Evolutionary conservation across 2,113 vertebrate genomes (phyloP), one percentile per base, ranked within the genome.

Genomic region (Salminus brasiliensis): DNA sequence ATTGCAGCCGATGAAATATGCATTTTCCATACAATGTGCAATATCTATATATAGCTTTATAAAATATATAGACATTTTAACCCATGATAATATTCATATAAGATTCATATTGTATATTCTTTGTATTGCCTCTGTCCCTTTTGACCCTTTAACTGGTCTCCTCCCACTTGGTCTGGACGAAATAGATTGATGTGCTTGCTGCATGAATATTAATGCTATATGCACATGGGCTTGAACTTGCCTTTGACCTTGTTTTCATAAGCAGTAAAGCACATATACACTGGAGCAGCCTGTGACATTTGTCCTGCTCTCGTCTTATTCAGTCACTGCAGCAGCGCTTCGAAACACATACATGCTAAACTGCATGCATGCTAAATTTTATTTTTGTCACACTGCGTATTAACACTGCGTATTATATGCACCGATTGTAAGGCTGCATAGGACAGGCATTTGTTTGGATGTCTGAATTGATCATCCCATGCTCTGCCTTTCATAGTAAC

Each of bases 161-260:
- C 71, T 70, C 80, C 78, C 66, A 71, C 65, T 67, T 78, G 83
- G 68, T 72, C 69, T 76, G 84, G 85, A 72, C 85, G 62, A 67
- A 79, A 80, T 81, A 84, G 90, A 92, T 89, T 89, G 89, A 91
- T 91, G 76, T 78, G 23, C 83, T 83, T 90, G 87, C 36, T 85
- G 78, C 84, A 88, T 92, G 88, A 90, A 92, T 90, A 91, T 89
- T 87, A 90, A 89, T 90, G 79, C 74, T 74, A 85, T 88, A 80
- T 83, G 79, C 84, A 81, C 82, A 86, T 90, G 85, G 41, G 85
- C 84, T 84, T 90, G 88, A 88, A 87, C 89, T 85, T 89, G 85
- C 78, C 74, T 89, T 88, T 90, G 89, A 91, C 91, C 92, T 92
- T 90, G 81, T 88, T 88, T 79, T 89, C 55, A 69, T 80, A 77